Evolutionary conservation across 2,888 invertebrate genomes (phyloP).

Genomic region (Cataglyphis cursor): DNA sequence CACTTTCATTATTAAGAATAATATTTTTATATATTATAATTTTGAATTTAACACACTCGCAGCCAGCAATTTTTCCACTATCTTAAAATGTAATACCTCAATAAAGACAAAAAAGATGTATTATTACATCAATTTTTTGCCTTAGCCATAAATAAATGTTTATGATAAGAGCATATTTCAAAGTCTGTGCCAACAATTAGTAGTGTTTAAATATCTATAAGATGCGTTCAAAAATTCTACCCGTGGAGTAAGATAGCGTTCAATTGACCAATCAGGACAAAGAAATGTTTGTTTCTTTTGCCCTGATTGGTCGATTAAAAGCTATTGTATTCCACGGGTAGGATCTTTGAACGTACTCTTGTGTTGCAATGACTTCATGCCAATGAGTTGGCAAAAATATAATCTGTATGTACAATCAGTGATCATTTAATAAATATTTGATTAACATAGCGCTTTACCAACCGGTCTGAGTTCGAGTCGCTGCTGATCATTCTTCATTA

Average conservation of each 20-base stretch:
- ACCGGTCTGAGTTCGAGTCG: background rate
- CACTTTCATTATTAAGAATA: background rate
- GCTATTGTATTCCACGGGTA: no score
- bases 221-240: background rate
- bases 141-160: no score
- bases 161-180: background rate
- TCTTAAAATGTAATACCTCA: no score
- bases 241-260: background rate
- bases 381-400: conserved; percentile 6
- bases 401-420: background rate
- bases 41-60: background rate
- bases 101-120: no score
- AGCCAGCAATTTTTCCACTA: no score
- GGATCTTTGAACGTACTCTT: no score
- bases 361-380: background rate
- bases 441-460: background rate
- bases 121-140: no score
- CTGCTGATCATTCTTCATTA: background rate
- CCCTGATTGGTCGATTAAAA: background rate
- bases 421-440: background rate
- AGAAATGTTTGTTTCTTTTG: no score
- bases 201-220: background rate
- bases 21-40: background rate
- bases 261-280: no score
- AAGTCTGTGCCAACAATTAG: background rate